These are phyloP conservation scores for Drosophila persimilis DNA, from an alignment of 1,140 invertebrate genomes.

Conservation along the genomic window DNA sequence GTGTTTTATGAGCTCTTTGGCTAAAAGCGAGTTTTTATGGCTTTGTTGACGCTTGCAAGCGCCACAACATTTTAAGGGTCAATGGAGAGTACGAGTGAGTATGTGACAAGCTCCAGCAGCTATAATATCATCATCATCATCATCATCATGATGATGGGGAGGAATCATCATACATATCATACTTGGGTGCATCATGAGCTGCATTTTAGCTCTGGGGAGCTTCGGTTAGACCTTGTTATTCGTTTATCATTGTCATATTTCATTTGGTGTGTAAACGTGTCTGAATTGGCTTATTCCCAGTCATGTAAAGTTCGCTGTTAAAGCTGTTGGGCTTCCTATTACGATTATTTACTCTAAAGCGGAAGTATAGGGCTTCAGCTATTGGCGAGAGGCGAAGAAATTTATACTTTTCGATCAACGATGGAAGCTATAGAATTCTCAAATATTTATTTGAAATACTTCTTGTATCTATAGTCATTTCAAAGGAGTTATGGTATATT, in stretches of 20 bases:
- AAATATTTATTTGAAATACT: no score
- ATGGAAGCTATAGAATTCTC: no score
- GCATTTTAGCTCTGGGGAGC: constrained; percentile 7
- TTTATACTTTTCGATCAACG: no score
- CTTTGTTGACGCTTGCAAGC: constrained; percentile 49
- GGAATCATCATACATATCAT: constrained; percentile 10
- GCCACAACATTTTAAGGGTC: constrained; percentile 48
- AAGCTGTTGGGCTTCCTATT: no score
- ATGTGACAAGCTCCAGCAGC: constrained; percentile 30
- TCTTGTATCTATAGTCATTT: no score
- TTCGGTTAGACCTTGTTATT: constrained; percentile 3
- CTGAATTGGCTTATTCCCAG: no score
- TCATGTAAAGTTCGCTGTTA: no score
- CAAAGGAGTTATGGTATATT: no score
- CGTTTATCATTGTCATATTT: neutral
- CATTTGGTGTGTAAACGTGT: no score
- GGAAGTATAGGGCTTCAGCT: no score
- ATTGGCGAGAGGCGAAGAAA: no score
- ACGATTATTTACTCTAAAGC: no score
- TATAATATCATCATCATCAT: constrained; percentile 18
- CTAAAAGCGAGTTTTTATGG: constrained; percentile 54
- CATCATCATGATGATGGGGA: neutral
- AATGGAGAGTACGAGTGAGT: constrained; percentile 2
- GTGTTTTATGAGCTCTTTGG: constrained; percentile 54
- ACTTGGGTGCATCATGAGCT: constrained; percentile 26